Evolutionary conservation across 2,888 invertebrate genomes (phyloP).

Genomic region (Melitaea athalia): DNA sequence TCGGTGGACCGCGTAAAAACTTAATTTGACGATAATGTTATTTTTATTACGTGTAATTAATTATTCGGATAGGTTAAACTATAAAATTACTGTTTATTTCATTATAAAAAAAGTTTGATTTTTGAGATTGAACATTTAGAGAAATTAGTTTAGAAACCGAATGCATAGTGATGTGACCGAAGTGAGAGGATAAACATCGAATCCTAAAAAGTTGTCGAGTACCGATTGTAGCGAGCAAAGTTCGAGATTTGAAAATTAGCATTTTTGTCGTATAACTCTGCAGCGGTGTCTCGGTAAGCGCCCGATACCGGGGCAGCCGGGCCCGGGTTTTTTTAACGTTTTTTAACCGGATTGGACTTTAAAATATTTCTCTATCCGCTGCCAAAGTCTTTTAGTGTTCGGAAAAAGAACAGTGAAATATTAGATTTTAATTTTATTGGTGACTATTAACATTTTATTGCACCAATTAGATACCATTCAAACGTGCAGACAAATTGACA

Average conservation of each 20-base stretch:
- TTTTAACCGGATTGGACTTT: slow-evolving; percentile 69
- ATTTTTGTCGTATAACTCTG: slow-evolving; percentile 82
- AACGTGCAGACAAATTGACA: slow-evolving; percentile 9
- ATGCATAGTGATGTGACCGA: slow-evolving; percentile 40
- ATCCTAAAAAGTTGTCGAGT: slow-evolving; percentile 63
- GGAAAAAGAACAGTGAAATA: slow-evolving; percentile 40
- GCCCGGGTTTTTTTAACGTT: slow-evolving; percentile 60
- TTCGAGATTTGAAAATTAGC: slow-evolving; percentile 81
- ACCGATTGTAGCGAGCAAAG: slow-evolving; percentile 70
- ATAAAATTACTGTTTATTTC: neutral
- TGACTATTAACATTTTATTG: slow-evolving; percentile 32
- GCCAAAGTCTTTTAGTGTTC: slow-evolving; percentile 48
- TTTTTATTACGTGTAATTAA: slow-evolving; percentile 17
- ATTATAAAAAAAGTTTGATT: neutral
- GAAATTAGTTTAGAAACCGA: slow-evolving; percentile 6
- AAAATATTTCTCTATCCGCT: slow-evolving; percentile 68
- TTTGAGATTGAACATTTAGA: neutral
- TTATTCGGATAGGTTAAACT: neutral
- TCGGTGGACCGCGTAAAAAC: slow-evolving; percentile 24
- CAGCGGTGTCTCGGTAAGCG: slow-evolving; percentile 74
- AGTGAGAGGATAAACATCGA: slow-evolving; percentile 56
- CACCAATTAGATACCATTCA: slow-evolving; percentile 31
- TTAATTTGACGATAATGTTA: slow-evolving; percentile 18
- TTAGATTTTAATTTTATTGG: slow-evolving; percentile 41
- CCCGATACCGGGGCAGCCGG: slow-evolving; percentile 72